Percentiles rank a stretch among this genome's conserved stretches.
Conservation (phyloP, 2,797 vertebrate genomes). For the Sebastes steindachneri region DNA sequence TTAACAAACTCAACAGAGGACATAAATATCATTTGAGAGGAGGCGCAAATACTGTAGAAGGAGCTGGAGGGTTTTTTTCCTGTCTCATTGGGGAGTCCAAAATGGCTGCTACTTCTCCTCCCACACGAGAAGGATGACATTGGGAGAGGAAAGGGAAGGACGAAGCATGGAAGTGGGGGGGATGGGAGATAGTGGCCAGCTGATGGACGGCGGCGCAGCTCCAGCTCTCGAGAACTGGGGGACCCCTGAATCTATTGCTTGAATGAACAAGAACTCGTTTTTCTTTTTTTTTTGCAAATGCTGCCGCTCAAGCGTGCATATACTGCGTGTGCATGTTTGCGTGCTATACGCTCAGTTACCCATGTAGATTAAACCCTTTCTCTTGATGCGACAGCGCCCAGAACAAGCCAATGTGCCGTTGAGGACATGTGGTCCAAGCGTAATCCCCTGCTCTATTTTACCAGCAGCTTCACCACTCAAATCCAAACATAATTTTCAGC, state of each 20-base stretch:
- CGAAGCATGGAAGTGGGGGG: slow-evolving; percentile 28
- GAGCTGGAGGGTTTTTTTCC: neutral
- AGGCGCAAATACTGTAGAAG: neutral
- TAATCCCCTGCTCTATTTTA: slow-evolving; percentile 84
- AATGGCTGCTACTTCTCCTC: slow-evolving; percentile 68
- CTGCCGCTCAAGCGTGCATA: neutral
- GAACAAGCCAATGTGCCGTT: slow-evolving; percentile 73
- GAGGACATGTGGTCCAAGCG: slow-evolving; percentile 76
- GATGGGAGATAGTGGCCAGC: slow-evolving; percentile 27
- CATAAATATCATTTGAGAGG: slow-evolving; percentile 21
- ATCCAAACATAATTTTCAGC: slow-evolving; percentile 81
- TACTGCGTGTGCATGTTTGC: neutral
- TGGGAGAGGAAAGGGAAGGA: slow-evolving; percentile 62
- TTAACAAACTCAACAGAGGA: slow-evolving; percentile 22
- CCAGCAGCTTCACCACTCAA: slow-evolving; percentile 75
- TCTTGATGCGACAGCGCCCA: slow-evolving; percentile 59
- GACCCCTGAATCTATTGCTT: slow-evolving; percentile 21
- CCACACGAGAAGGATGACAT: slow-evolving; percentile 66
- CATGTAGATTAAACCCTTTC: slow-evolving; percentile 72
- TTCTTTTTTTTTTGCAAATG: neutral
- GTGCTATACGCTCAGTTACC: slow-evolving; percentile 47
- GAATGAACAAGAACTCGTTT: slow-evolving; percentile 2
- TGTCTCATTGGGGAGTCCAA: slow-evolving; percentile 59
- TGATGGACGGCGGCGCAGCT: slow-evolving; percentile 52
- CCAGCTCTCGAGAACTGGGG: slow-evolving; percentile 13